phyloP scores from a whole-genome alignment of 2,888 invertebrate genomes.

The Salpingus planirostris region DNA sequence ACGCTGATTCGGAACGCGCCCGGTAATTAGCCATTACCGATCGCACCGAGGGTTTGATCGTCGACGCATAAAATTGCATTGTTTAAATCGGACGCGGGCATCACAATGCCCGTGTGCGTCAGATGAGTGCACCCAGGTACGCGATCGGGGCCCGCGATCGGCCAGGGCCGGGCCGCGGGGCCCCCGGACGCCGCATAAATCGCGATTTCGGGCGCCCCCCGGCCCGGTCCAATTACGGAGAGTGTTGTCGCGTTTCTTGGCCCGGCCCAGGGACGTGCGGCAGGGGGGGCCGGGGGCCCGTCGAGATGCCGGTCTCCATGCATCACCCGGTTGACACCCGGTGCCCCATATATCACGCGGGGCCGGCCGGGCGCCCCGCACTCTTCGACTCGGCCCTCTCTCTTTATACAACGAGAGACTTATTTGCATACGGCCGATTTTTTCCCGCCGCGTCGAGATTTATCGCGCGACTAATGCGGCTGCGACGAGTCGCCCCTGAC shows the following conservation, averaged over 20 bases:
- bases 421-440: constrained; percentile 43
- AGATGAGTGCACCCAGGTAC: no score
- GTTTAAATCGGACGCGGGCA: constrained; percentile 13
- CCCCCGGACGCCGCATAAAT: no score
- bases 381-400: constrained; percentile 16
- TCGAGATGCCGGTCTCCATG: constrained; percentile 35
- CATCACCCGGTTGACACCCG: constrained; percentile 46
- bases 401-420: constrained; percentile 28
- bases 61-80: constrained; percentile 17
- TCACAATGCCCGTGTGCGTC: neutral
- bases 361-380: constrained; percentile 25
- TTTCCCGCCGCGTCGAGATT: constrained; percentile 37
- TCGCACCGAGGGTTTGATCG: constrained; percentile 11
- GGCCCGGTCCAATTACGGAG: constrained; percentile 28
- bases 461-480: constrained; percentile 41
- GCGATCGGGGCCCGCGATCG: no score
- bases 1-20: no score
- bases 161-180: no score
- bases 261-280: no score
- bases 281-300: constrained; percentile 12
- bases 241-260: constrained; percentile 23
- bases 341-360: constrained; percentile 46
- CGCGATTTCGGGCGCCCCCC: no score
- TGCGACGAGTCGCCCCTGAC: neutral
- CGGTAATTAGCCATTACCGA: constrained; percentile 13